Base-by-base conservation (phyloP, 1,140 invertebrate species). In the Calycopis cecrops region DNA sequence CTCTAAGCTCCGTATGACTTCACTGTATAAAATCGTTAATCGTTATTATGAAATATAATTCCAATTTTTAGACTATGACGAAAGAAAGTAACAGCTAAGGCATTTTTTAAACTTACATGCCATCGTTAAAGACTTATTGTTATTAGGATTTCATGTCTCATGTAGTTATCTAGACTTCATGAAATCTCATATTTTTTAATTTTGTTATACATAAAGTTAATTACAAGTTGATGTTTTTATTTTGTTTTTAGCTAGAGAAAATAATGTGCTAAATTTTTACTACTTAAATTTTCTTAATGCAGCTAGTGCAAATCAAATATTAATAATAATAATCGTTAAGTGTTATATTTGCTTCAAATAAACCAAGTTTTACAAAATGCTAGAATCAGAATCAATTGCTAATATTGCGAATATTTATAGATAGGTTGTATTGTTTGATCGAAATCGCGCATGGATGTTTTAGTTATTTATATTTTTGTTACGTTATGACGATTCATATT, bases 101-200 rank as follows among this genome's bases (percentile, higher is more conserved):
- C 83, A 85, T 86, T 85, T 84, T 75, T 44, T 44, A 78, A 69
- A 64, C 76, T 75, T 72, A 80, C 55, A 66, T 78, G 72, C 69
- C 81, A 84, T 73, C 78, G 76, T 87, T 77, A 82, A 87, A 87
- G 81, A 87, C 84, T 87, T 87, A 85, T 83, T 71, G 75, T 76
- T 84, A 69, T 82, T 82, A 85, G 77, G 73, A 81, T 85, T 85
- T 84, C 81, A 84, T 85, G 74, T 81, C 17, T 84, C 81, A 85
- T 85, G 73, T 87, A 87, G 81, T 81, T 73, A 74, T 87, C 80
- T 87, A 87, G 84, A 79, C 74, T 83, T 87, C 81, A 85, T 83
- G 70, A 65, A 81, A 79, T 84, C 73, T 84, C 81, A 87, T 87
- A 76, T 77, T 77, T 81, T 82, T 86, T 60, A 60, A 60, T 56